Percentiles rank a stretch among this genome's conserved stretches.
These are phyloP conservation scores for Lasioglossum lativentre DNA, from an alignment of 2,888 invertebrate species.

Conservation along the genomic window DNA sequence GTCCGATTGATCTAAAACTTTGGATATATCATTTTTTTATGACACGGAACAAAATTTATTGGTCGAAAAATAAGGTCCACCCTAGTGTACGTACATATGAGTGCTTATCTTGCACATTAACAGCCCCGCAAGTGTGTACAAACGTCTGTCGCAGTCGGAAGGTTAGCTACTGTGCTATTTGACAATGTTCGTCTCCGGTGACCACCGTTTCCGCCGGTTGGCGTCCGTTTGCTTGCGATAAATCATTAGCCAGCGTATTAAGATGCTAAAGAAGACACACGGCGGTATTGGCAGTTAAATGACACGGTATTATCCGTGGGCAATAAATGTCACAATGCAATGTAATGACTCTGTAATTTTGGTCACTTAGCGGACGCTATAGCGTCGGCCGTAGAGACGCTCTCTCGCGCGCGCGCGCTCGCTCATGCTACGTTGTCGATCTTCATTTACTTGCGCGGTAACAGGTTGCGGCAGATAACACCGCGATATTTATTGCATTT, in stretches of 20 bases:
- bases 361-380: conserved; percentile 58
- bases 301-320: conserved; percentile 69
- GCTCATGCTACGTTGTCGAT: conserved; percentile 50
- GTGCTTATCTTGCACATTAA: too few relatives aligned
- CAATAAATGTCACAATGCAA: conserved; percentile 73
- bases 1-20: too few relatives aligned
- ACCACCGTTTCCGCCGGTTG: conserved; percentile 1
- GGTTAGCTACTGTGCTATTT: neutral
- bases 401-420: neutral
- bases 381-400: conserved; percentile 57
- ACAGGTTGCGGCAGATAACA: conserved; percentile 54
- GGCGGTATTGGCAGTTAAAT: conserved; percentile 70
- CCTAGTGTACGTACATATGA: too few relatives aligned
- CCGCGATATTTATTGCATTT: conserved; percentile 56
- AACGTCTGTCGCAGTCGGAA: neutral
- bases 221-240: conserved; percentile 20
- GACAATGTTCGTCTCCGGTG: neutral
- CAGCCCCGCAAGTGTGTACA: too few relatives aligned
- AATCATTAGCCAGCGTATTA: conserved; percentile 40
- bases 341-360: conserved; percentile 71
- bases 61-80: too few relatives aligned
- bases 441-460: conserved; percentile 46
- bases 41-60: too few relatives aligned
- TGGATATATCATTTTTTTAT: too few relatives aligned
- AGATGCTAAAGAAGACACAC: conserved; percentile 59